Base-by-base conservation (phyloP, 2,888 invertebrate species). In the Trichogramma evanescens region DNA sequence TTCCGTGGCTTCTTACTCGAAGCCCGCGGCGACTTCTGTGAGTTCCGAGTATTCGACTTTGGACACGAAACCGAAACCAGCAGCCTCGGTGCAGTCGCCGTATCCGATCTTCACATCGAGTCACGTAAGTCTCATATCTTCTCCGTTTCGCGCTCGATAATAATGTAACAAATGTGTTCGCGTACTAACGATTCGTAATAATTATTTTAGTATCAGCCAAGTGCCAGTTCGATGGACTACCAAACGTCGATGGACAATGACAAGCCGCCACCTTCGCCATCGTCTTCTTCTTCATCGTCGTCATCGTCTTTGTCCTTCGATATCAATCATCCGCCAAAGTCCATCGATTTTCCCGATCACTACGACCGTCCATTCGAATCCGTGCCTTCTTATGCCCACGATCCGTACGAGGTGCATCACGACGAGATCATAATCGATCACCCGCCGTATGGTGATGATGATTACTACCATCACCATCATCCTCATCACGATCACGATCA, bases 381-480 rank as follows among this genome's bases (percentile, higher is more conserved):
- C 7, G 39, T 6, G 3, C 56, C 62, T 38, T 72, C 78, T 50
- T 81, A 71, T 67, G 69, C 75, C 59, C 80, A 67, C 10, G 65
- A 79, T 45, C 77, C 74, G 1, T 76, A 79, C 42, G 26, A 26
- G 26, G 26, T 26, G 26, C 64, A 71, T 54, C 77, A 78, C 46
- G 79, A 81, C 8, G 64, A 66, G 0, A 45, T 68, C 39, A 65
- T 58, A 52, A 71, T 66, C 66, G 81, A 81, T 6, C 77, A 79
- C 38, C 81, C 69, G 79, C 62, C 65, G 39, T 71, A 74, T 57
- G 74, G 75, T 49, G 71, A 74, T 61, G 55, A 70, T 43, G 70
- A 72, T 71, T 79, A 75, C 61, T 74, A 80, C 44, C 72, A 73
- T 62, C 72, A 74, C 46, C 71, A 74, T n/a, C 53, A 62, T n/a